phyloP scores from a whole-genome alignment of 2,888 invertebrate genomes.

The Schrankia costaestrigalis region DNA sequence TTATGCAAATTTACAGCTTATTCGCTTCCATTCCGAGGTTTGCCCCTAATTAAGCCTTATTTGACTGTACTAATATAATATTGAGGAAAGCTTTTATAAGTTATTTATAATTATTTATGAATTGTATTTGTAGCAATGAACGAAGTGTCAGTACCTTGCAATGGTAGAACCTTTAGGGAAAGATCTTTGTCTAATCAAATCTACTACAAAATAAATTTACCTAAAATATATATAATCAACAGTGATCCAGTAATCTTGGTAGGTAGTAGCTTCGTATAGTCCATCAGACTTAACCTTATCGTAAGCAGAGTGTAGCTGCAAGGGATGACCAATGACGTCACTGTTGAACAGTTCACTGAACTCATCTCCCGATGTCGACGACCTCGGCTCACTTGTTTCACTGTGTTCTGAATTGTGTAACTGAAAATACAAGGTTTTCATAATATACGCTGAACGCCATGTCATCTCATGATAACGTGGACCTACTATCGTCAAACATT shows the following conservation, averaged over 20 bases:
- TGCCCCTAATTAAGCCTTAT: no score
- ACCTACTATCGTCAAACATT: neutral
- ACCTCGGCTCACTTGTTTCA: neutral
- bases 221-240: constrained; percentile 97
- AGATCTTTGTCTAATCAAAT: neutral
- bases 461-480: no score
- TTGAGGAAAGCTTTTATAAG: neutral
- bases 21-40: no score
- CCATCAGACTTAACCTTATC: constrained; percentile 66
- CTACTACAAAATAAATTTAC: constrained; percentile 47
- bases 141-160: no score
- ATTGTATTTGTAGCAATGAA: neutral
- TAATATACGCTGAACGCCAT: no score
- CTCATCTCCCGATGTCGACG: constrained; percentile 12
- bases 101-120: neutral
- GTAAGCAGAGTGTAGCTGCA: constrained; percentile 86
- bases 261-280: constrained; percentile 85
- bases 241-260: constrained; percentile 87
- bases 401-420: constrained; percentile 54
- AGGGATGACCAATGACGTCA: constrained; percentile 83
- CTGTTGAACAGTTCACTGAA: constrained; percentile 76
- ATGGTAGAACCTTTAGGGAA: neutral
- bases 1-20: no score
- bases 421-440: constrained; percentile 36
- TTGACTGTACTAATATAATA: neutral